A percentile compares a stretch with the other conserved stretches of the same genome.
Conservation (phyloP, 2,888 invertebrate species). For the Pachycephus smyrnensis region DNA sequence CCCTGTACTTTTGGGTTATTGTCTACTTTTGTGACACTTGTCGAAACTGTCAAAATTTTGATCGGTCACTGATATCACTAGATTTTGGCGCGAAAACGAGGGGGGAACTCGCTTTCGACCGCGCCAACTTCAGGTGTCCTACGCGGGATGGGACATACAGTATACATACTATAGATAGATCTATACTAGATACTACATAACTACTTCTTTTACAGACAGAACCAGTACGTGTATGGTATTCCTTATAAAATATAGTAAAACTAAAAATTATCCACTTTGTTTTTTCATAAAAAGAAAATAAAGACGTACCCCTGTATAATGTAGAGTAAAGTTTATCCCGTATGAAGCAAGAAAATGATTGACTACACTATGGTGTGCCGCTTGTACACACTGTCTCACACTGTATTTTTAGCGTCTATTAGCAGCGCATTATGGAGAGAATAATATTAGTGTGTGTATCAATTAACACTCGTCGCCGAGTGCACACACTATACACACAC, state of each 20-base stretch:
- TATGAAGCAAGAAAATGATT: neutral
- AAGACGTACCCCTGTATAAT: neutral
- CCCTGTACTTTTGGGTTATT: too few relatives aligned
- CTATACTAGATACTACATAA: neutral
- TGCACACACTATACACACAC: slow-evolving; percentile 1
- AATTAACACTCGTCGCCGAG: slow-evolving; percentile 20
- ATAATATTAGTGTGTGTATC: slow-evolving; percentile 21
- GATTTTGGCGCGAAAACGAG: too few relatives aligned
- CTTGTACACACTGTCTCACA: neutral
- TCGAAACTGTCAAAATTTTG: too few relatives aligned
- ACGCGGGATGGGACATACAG: too few relatives aligned
- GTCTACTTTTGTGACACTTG: too few relatives aligned
- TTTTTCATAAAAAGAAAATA: neutral
- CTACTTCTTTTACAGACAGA: neutral
- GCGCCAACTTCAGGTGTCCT: too few relatives aligned
- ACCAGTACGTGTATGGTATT: neutral
- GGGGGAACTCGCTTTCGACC: too few relatives aligned
- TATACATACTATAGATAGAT: neutral
- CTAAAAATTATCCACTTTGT: neutral
- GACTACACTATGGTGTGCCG: neutral
- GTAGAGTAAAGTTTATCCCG: neutral
- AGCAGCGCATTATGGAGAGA: slow-evolving; percentile 13
- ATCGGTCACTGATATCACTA: too few relatives aligned
- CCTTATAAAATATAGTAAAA: neutral
- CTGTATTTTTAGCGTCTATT: slow-evolving; percentile 16